A percentile compares a stretch with the other conserved stretches of the same genome.
These are phyloP conservation scores for Smithornis capensis DNA, from an alignment of 2,113 vertebrate genomes.

Conservation along the genomic window DNA sequence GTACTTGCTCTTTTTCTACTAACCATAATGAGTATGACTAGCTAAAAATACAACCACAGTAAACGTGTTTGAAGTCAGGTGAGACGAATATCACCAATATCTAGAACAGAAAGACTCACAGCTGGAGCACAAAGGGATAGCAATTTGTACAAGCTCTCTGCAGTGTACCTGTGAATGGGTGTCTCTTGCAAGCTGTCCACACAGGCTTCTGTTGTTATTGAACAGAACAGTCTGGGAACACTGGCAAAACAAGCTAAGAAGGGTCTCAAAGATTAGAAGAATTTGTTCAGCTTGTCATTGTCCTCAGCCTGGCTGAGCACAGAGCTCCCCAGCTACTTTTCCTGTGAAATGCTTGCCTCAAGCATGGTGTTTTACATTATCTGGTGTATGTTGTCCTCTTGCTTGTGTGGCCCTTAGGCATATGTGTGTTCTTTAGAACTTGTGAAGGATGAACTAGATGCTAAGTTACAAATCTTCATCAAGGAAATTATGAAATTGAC, in stretches of 20 bases:
- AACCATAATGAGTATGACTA: no score
- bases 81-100: neutral
- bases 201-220: neutral
- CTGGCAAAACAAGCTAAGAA: neutral
- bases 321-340: neutral
- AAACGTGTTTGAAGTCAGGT: neutral
- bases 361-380: neutral
- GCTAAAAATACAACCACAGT: neutral
- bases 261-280: neutral
- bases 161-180: neutral
- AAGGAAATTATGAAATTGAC: neutral
- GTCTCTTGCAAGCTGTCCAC: neutral
- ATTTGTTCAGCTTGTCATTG: neutral
- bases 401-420: neutral
- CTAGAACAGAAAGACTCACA: neutral
- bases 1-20: neutral
- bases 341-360: neutral
- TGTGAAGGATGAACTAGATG: neutral
- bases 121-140: neutral
- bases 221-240: rapidly evolving
- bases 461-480: neutral
- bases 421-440: neutral
- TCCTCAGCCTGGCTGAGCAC: neutral
- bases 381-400: neutral
- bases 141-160: neutral